Base-by-base conservation (phyloP, 1,140 invertebrate genomes). In the Conus betulinus region DNA sequence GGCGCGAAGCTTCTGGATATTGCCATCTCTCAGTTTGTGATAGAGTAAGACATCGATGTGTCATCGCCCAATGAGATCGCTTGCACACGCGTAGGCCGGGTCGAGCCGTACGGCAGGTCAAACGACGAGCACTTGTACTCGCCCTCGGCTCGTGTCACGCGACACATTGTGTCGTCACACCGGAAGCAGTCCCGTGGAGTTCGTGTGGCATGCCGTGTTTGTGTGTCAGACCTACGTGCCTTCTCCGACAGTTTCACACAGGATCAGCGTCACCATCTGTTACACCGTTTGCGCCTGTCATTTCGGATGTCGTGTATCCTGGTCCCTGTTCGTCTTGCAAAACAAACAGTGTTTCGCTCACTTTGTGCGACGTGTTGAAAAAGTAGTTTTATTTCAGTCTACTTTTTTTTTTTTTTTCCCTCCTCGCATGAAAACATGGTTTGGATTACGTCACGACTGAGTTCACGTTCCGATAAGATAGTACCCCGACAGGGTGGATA, bases 91-190 rank as follows among this genome's bases (percentile, higher is more conserved):
- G 15, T 8, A 11, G 57, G 15, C 15, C 15, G 8, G 57, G 57
- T 11, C 57, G 57, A 60, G 57, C 57, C 15, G 57, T 60, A 39
- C 3, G 39, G 39, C 39, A 39, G 39, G 39, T 39, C 39, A 39
- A 39, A 39, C 39, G 60, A 63, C 60, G 60, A 20, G 60, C 60
- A 63, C 60, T 63, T 20, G 67, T 17, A 20, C 20, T 23, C 67
- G 67, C 17, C 67, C 67, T 60, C 57, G 57, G 8, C 57, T 25
- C n/a, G 71, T 78, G 81, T 84, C 82, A 63, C 82, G 82, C 25
- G 82, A 84, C 15, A 20, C 67, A 71, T 20, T 67, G 52, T 83
- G 82, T 84, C 55, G 25, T 63, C n/a, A 53, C 82, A 84, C 82
- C 82, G 82, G 82, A 84, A 84, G 82, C 51, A 67, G 27, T 39